A percentile compares a stretch with the other conserved stretches of the same genome.
Conservation (phyloP, 2,797 vertebrate genomes). For the Myotis myotis region DNA sequence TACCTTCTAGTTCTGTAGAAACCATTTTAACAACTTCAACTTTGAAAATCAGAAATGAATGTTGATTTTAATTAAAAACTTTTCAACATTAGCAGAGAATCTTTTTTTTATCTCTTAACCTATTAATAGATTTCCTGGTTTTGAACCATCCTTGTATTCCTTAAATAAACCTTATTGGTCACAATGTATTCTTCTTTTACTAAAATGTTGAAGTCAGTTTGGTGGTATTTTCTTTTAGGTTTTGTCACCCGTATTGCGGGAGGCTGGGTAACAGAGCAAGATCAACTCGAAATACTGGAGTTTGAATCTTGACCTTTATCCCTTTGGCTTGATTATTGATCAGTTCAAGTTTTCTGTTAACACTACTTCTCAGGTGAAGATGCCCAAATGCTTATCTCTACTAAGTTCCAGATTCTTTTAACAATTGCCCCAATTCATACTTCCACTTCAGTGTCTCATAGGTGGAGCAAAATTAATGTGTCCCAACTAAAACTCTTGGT, state of each 20-base stretch:
- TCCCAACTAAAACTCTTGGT: background rate
- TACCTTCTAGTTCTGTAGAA: background rate
- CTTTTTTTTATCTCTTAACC: background rate
- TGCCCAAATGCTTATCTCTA: background rate
- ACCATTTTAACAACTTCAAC: background rate
- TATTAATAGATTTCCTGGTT: background rate
- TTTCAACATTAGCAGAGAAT: background rate
- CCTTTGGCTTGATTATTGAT: background rate
- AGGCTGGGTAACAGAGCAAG: background rate
- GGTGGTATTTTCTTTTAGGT: background rate
- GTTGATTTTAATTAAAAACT: conserved; percentile 37
- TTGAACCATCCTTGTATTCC: background rate
- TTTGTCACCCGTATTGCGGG: background rate
- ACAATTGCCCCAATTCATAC: background rate
- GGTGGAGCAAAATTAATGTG: background rate
- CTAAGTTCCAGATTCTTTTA: background rate
- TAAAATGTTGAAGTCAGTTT: background rate
- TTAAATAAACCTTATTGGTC: background rate
- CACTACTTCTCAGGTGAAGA: background rate
- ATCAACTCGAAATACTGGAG: background rate
- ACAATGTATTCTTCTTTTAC: background rate
- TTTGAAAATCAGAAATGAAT: background rate
- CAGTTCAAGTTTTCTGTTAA: background rate
- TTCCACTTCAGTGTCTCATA: background rate
- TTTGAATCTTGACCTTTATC: background rate